A percentile compares a stretch with the other conserved stretches of the same genome.
These are phyloP conservation scores for Hydriomena furcata DNA, from an alignment of 2,888 invertebrate genomes.

Conservation along the genomic window DNA sequence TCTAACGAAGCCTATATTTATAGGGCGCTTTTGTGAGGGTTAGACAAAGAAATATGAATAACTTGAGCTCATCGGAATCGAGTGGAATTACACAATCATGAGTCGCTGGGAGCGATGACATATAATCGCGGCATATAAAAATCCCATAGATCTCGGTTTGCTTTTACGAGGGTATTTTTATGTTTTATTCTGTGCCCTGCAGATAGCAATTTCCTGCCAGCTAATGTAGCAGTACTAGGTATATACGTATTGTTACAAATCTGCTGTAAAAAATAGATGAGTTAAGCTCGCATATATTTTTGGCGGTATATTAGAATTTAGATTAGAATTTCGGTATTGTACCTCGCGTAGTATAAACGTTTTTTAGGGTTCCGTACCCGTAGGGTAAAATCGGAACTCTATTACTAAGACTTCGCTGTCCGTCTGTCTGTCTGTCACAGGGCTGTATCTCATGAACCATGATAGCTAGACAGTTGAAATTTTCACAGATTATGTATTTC, in stretches of 20 bases:
- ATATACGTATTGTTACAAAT: neutral
- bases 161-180: slow-evolving; percentile 34
- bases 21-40: neutral
- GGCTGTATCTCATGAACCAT: no score
- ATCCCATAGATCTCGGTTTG: slow-evolving; percentile 27
- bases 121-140: slow-evolving; percentile 33
- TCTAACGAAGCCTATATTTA: neutral
- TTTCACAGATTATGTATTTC: no score
- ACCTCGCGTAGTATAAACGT: no score
- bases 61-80: slow-evolving; percentile 1
- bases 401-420: no score
- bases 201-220: slow-evolving; percentile 31
- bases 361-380: no score
- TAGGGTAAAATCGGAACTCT: no score
- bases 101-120: slow-evolving; percentile 20
- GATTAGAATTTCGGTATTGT: no score
- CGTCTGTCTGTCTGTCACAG: no score
- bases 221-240: slow-evolving; percentile 3
- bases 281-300: no score
- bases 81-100: slow-evolving; percentile 23
- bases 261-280: neutral
- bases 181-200: slow-evolving; percentile 33
- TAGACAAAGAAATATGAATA: slow-evolving; percentile 6
- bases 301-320: no score
- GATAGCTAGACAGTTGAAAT: no score